phyloP scores from a whole-genome alignment of 2,888 invertebrate genomes.

The Eurois occulta region DNA sequence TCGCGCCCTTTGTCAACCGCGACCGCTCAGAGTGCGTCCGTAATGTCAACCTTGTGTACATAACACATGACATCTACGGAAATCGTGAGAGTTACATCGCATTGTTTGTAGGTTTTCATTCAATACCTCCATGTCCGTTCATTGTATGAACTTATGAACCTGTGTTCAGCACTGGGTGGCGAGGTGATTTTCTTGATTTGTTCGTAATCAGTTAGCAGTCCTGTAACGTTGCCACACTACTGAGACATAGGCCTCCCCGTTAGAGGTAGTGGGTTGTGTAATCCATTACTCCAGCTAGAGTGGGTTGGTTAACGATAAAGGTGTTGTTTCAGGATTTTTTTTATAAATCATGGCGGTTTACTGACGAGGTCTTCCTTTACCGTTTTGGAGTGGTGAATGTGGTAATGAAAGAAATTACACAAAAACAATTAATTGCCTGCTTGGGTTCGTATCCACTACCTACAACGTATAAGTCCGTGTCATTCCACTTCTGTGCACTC shows the following conservation, averaged over 20 bases:
- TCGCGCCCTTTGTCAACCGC: slow-evolving; percentile 80
- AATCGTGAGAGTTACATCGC: slow-evolving; percentile 71
- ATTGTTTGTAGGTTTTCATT: slow-evolving; percentile 62
- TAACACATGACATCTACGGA: slow-evolving; percentile 74
- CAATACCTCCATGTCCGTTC: slow-evolving; percentile 53
- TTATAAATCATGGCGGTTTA: background rate
- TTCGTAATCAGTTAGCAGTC: background rate
- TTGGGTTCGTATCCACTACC: background rate
- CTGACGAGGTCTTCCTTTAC: background rate
- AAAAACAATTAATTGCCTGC: background rate
- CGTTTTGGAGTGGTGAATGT: background rate
- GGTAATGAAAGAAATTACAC: background rate
- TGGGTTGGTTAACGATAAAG: background rate
- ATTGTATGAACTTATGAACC: slow-evolving; percentile 30
- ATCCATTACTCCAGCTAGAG: background rate
- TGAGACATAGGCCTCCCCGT: background rate
- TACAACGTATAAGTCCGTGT: background rate
- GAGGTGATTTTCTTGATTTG: background rate
- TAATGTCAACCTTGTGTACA: slow-evolving; percentile 72
- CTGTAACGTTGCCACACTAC: background rate
- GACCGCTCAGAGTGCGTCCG: slow-evolving; percentile 78
- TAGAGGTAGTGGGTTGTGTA: background rate
- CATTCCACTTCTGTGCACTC: background rate
- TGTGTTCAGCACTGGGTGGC: background rate
- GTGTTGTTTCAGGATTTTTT: background rate